These are phyloP conservation scores for Gastracanthus pulcherrimus DNA, from an alignment of 2,888 invertebrate genomes.

Conservation along the genomic window DNA sequence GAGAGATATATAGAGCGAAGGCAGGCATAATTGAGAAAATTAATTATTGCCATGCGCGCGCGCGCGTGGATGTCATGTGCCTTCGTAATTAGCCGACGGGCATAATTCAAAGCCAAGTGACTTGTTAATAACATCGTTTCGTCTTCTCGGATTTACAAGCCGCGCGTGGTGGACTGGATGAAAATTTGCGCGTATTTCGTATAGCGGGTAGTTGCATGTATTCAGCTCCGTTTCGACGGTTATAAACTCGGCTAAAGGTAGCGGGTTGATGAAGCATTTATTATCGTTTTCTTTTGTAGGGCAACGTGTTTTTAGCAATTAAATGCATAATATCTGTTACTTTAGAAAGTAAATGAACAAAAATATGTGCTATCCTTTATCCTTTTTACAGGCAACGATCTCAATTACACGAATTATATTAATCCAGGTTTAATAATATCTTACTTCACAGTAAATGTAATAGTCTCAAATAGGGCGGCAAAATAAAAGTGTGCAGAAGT, in stretches of 20 bases:
- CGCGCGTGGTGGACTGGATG: background rate
- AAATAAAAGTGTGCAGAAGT: too few relatives aligned
- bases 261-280: background rate
- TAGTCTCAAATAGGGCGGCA: too few relatives aligned
- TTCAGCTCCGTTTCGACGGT: background rate
- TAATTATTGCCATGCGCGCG: conserved; percentile 72
- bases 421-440: too few relatives aligned
- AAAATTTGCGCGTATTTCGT: conserved; percentile 39
- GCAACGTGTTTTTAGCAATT: too few relatives aligned
- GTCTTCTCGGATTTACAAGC: conserved; percentile 39
- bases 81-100: conserved; percentile 73
- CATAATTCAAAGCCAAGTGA: conserved; percentile 73
- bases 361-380: too few relatives aligned
- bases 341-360: too few relatives aligned
- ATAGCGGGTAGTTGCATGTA: background rate
- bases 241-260: background rate
- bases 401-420: too few relatives aligned
- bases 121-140: conserved; percentile 66
- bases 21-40: conserved; percentile 73
- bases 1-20: conserved; percentile 62
- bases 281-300: background rate
- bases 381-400: too few relatives aligned
- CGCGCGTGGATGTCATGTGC: conserved; percentile 71
- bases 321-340: too few relatives aligned
- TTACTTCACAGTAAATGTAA: too few relatives aligned